Percentiles rank a stretch among this genome's conserved stretches.
phyloP scores from a whole-genome alignment of 2,113 vertebrate genomes.

The Equus przewalskii region DNA sequence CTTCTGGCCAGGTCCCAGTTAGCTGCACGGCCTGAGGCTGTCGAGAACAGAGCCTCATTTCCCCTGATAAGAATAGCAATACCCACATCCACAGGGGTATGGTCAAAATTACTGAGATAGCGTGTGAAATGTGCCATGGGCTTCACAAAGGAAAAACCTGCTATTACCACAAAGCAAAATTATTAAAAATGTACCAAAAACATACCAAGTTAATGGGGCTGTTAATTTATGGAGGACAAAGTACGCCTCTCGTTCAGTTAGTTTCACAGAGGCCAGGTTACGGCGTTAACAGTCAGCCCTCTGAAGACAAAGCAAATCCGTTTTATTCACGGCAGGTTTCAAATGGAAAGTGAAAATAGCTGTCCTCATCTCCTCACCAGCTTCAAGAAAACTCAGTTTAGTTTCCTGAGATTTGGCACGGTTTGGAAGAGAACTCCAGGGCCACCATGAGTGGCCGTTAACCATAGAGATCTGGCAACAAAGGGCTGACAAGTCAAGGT shows the following conservation, averaged over 20 bases:
- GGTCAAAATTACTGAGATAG: background rate
- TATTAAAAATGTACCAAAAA: background rate
- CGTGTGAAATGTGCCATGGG: background rate
- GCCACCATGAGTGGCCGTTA: background rate
- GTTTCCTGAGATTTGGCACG: background rate
- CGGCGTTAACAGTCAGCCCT: background rate
- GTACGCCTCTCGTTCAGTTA: background rate
- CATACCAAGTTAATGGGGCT: background rate
- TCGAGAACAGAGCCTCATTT: background rate
- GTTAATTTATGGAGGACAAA: background rate
- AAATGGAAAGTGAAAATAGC: background rate
- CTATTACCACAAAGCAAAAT: background rate
- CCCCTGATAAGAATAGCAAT: background rate
- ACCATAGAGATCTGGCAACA: background rate
- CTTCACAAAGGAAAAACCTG: background rate
- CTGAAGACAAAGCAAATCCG: background rate
- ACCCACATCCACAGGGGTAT: background rate
- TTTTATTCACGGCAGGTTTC: background rate
- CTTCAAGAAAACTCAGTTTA: background rate
- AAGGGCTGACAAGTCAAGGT: background rate
- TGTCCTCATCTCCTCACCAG: background rate
- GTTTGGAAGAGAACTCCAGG: background rate
- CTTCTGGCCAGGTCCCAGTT: background rate
- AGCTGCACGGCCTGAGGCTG: background rate
- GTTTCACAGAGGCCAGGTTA: background rate